Evolutionary conservation across 2,113 vertebrate species (phyloP).

Genomic region (Phocoena phocoena): DNA sequence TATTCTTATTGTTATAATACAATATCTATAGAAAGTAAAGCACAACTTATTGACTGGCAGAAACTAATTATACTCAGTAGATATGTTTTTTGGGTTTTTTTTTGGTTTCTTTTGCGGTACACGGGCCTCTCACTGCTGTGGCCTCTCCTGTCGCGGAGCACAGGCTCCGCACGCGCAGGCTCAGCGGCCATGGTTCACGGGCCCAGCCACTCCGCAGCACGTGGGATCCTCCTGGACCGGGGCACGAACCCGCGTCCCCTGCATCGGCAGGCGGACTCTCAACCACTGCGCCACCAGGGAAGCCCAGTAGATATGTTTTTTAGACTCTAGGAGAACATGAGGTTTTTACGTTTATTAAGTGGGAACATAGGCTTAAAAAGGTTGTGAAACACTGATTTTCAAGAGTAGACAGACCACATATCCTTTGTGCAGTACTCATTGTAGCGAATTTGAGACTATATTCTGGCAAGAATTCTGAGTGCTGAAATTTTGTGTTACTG

Average conservation of each 20-base stretch:
- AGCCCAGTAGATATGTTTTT: not conserved
- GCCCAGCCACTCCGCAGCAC: too few relatives aligned
- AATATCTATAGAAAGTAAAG: not conserved
- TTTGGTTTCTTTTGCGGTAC: too few relatives aligned
- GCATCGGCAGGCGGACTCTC: too few relatives aligned
- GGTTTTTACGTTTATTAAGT: constrained; percentile 17
- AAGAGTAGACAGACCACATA: not conserved
- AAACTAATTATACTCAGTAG: not conserved
- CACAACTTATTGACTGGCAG: not conserved
- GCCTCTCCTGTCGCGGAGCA: too few relatives aligned
- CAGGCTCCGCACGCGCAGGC: too few relatives aligned
- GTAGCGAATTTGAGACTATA: not conserved
- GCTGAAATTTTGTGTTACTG: not conserved
- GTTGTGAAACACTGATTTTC: not conserved
- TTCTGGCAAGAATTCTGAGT: not conserved
- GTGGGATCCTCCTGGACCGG: too few relatives aligned
- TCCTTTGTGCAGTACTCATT: not conserved
- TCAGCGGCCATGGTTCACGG: too few relatives aligned
- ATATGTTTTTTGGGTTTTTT: not conserved
- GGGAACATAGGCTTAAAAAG: not conserved
- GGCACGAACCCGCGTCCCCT: too few relatives aligned
- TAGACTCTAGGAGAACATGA: not conserved
- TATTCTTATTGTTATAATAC: not conserved
- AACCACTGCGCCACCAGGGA: too few relatives aligned
- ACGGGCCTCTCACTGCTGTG: too few relatives aligned